Conservation (phyloP, 2,797 vertebrate genomes). For the Paratrypauchen microcephalus region DNA sequence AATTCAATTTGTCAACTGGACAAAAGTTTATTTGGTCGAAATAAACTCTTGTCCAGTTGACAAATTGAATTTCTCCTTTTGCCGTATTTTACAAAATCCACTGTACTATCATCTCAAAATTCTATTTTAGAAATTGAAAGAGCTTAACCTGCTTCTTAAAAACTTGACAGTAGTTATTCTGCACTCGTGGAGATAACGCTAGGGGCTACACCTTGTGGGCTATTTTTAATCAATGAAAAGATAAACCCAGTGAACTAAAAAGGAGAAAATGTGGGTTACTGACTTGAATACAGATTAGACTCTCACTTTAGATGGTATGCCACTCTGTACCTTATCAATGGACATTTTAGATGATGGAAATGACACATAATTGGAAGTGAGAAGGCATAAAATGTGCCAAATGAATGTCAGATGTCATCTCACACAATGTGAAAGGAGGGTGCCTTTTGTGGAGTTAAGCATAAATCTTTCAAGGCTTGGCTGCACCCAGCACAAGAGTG, state of each 20-base stretch:
- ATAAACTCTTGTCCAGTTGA: too few relatives aligned
- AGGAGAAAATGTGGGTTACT: constrained; percentile 39
- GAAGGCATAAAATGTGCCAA: constrained; percentile 36
- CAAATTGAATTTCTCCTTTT: too few relatives aligned
- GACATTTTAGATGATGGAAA: constrained; percentile 46
- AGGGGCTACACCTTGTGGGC: constrained; percentile 40
- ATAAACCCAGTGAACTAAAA: constrained; percentile 37
- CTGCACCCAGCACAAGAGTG: constrained; percentile 31
- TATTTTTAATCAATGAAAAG: constrained; percentile 63
- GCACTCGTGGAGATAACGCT: constrained; percentile 32
- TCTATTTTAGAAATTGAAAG: constrained; percentile 23
- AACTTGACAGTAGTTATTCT: constrained; percentile 33
- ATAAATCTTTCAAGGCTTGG: constrained; percentile 52
- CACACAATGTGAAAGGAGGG: constrained; percentile 24
- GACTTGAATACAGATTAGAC: constrained; percentile 50
- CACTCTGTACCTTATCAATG: constrained; percentile 37
- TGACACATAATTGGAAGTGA: constrained; percentile 39
- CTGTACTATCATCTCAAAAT: neutral
- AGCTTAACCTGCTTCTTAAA: constrained; percentile 24
- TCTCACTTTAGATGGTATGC: constrained; percentile 22
- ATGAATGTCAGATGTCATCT: constrained; percentile 39
- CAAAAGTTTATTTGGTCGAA: too few relatives aligned
- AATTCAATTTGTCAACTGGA: too few relatives aligned
- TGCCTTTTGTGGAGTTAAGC: constrained; percentile 24
- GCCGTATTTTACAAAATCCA: constrained; percentile 10